A percentile compares a stretch with the other conserved stretches of the same genome.
Evolutionary conservation across 2,888 invertebrate species (phyloP).

Genomic region (Frankliniella intonsa): DNA sequence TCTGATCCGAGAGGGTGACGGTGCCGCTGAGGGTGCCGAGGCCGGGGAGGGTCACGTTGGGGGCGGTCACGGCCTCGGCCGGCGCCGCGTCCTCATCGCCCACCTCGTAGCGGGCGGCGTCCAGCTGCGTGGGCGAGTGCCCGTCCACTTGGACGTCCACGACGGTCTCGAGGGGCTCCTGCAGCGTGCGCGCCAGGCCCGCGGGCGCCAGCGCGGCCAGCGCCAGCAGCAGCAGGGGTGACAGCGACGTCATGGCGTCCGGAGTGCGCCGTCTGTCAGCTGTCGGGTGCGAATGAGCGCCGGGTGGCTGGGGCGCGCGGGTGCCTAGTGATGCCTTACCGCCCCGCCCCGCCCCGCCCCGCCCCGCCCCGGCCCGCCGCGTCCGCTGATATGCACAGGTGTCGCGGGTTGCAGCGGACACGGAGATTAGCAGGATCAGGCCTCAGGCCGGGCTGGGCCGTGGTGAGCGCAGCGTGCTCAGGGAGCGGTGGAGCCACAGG

Average conservation of each 20-base stretch:
- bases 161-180: not conserved
- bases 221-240: not conserved
- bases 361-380: too few species aligned
- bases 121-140: not conserved
- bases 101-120: constrained; percentile 8
- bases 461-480: too few species aligned
- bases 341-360: too few species aligned
- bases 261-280: too few species aligned
- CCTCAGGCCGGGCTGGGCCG: too few species aligned
- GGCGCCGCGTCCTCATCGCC: not conserved
- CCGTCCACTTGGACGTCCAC: not conserved
- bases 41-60: not conserved
- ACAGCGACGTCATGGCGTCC: not conserved
- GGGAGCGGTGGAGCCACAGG: too few species aligned
- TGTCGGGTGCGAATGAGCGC: too few species aligned
- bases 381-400: too few species aligned
- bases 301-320: too few species aligned
- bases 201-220: not conserved
- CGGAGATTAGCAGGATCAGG: too few species aligned
- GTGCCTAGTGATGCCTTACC: too few species aligned
- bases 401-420: too few species aligned
- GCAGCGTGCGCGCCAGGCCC: not conserved
- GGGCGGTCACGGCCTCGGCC: not conserved
- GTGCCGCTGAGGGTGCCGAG: not conserved
- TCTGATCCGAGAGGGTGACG: not conserved